phyloP scores from a whole-genome alignment of 2,113 vertebrate species.

The Melospiza georgiana region DNA sequence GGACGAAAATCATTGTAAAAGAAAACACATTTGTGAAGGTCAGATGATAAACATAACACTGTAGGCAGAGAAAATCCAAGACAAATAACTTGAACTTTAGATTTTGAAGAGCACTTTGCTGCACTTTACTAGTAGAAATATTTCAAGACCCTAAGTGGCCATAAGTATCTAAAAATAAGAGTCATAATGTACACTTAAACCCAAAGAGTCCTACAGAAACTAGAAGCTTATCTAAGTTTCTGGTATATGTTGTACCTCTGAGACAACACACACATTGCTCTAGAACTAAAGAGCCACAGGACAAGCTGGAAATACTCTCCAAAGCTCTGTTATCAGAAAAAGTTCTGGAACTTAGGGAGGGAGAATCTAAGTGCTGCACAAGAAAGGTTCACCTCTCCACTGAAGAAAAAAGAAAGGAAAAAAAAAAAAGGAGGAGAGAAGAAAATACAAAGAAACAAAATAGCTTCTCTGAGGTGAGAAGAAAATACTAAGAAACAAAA shows the following conservation, averaged over 20 bases:
- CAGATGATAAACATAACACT: not conserved
- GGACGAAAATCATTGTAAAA: not conserved
- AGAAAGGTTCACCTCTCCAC: not conserved
- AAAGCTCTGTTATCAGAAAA: not conserved
- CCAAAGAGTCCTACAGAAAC: conserved; percentile 8
- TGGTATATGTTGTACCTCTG: not conserved
- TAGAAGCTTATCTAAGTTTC: conserved; percentile 40
- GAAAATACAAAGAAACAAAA: not conserved
- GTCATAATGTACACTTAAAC: not conserved
- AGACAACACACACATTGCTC: not conserved
- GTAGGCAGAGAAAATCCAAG: not conserved
- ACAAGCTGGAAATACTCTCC: not conserved
- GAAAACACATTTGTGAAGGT: conserved; percentile 13
- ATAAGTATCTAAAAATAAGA: not conserved
- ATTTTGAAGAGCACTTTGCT: not conserved
- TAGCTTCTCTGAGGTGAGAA: not conserved
- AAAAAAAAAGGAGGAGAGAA: not conserved
- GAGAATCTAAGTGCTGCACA: not conserved
- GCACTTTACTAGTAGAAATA: not conserved
- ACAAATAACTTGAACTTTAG: not conserved
- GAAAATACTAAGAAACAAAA: not conserved
- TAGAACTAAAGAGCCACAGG: not conserved
- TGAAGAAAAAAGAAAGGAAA: not conserved
- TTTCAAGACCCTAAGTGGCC: conserved; percentile 15
- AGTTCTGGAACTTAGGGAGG: not conserved